Percentiles rank a stretch among this genome's conserved stretches.
phyloP scores from a whole-genome alignment of 2,888 invertebrate genomes.

The Opisthograptis luteolata region DNA sequence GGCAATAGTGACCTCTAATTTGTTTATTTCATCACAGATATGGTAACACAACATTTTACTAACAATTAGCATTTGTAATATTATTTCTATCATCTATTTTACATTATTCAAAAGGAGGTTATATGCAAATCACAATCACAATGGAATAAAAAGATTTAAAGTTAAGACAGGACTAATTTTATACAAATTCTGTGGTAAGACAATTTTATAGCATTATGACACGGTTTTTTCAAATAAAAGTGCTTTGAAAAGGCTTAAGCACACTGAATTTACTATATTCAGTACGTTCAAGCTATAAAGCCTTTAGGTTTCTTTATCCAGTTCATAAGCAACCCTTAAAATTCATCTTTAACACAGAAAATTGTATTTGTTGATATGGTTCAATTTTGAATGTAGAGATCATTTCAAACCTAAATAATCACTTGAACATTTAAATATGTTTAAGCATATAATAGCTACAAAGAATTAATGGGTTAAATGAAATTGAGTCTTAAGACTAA shows the following conservation, averaged over 20 bases:
- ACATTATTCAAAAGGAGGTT: conserved; percentile 10
- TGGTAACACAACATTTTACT: conserved; percentile 56
- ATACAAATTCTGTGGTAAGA: no score
- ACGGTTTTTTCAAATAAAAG: no score
- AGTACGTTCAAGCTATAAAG: no score
- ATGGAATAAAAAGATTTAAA: no score
- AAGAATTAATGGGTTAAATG: background rate
- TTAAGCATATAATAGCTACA: background rate
- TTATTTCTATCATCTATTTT: conserved; percentile 5
- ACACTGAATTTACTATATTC: no score
- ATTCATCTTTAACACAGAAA: no score
- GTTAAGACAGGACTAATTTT: no score
- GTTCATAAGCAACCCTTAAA: no score
- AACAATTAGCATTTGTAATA: conserved; percentile 20
- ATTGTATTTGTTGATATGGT: background rate
- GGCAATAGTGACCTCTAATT: conserved; percentile 50
- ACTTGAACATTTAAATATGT: background rate
- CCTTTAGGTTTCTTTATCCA: no score
- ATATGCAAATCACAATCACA: no score
- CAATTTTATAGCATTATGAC: no score
- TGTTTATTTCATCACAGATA: conserved; percentile 65
- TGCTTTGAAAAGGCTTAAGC: no score
- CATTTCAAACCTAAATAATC: conserved; percentile 3
- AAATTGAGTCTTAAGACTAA: conserved; percentile 1
- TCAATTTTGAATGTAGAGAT: conserved; percentile 11